phyloP scores from a whole-genome alignment of 2,888 invertebrate genomes.

The Andrena chrysosceles region DNA sequence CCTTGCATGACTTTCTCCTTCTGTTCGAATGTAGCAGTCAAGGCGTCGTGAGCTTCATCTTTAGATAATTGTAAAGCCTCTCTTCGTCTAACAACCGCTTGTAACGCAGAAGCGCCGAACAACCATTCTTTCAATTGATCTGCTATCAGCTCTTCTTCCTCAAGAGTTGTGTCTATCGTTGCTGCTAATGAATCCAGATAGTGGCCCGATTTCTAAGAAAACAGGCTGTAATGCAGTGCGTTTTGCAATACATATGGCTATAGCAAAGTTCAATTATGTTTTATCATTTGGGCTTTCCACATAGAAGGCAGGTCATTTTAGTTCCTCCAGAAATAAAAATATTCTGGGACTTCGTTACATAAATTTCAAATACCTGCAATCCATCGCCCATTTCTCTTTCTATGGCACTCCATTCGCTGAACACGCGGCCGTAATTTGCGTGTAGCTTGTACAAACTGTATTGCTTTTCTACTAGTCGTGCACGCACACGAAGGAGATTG shows the following conservation, averaged over 20 bases:
- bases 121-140: slow-evolving; percentile 94
- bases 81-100: slow-evolving; percentile 91
- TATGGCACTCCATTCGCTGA: slow-evolving; percentile 94
- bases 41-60: slow-evolving; percentile 90
- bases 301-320: neutral
- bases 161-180: slow-evolving; percentile 90
- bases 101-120: slow-evolving; percentile 91
- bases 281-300: neutral
- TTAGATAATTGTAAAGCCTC: slow-evolving; percentile 90
- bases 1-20: slow-evolving; percentile 85
- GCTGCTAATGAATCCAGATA: slow-evolving; percentile 90
- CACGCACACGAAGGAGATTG: slow-evolving; percentile 85
- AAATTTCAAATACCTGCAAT: slow-evolving; percentile 86
- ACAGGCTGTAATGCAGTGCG: slow-evolving; percentile 71
- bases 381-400: slow-evolving; percentile 94
- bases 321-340: neutral
- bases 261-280: slow-evolving; percentile 13
- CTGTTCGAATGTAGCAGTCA: slow-evolving; percentile 85
- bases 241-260: slow-evolving; percentile 61
- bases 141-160: slow-evolving; percentile 93
- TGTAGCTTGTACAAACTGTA: slow-evolving; percentile 93
- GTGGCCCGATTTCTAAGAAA: slow-evolving; percentile 86
- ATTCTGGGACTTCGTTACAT: neutral
- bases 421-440: slow-evolving; percentile 92
- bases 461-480: slow-evolving; percentile 91